Evolutionary conservation across 2,888 invertebrate species (phyloP), one percentile per base, ranked within the genome.

Genomic region (Archips crataeganus): DNA sequence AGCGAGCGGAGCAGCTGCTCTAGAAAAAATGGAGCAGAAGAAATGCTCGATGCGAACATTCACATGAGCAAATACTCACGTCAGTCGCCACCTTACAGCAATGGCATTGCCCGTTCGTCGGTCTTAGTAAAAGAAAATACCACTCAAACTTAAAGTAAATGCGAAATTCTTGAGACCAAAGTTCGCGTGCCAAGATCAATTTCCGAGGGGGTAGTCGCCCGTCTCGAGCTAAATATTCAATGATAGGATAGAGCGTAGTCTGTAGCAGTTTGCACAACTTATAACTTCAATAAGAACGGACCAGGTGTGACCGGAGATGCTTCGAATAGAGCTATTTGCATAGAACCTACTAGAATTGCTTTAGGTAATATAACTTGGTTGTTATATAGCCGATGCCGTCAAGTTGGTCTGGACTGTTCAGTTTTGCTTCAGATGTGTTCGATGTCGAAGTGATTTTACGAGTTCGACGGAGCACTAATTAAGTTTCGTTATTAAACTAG

Each of bases 251-350:
- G 82, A 86, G 79, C 81, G 80, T 75, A 75, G 80, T 77, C 79
- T 79, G 81, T 79, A 84, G 83, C 87, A 90, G 89, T 93, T 92
- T 89, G 92, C 89, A 87, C 88, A 94, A 94, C 91, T 94, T 94
- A 94, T 92, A 94, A 92, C 91, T 90, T 89, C 93, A 94, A 94
- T 94, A 94, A 92, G 87, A 86, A 80, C 80, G 87, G 87, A 81
- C 87, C 94, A 94, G 94, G 93, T 94, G 94, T 86, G 90, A 86
- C 88, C 88, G 85, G 81, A 85, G 86, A 80, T 84, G 86, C 79
- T 79, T 78, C 79, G 85, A 84, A 90, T 89, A 85, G 83, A 90
- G 87, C 84, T 85, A 94, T 94, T 92, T 93, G 91, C 91, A 91
- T 90, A 85, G 81, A 79, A 70, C 79, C 82, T 73, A 74, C 75